These are phyloP conservation scores for Heterocephalus glaber DNA, from an alignment of 2,113 vertebrate genomes.

Conservation along the genomic window DNA sequence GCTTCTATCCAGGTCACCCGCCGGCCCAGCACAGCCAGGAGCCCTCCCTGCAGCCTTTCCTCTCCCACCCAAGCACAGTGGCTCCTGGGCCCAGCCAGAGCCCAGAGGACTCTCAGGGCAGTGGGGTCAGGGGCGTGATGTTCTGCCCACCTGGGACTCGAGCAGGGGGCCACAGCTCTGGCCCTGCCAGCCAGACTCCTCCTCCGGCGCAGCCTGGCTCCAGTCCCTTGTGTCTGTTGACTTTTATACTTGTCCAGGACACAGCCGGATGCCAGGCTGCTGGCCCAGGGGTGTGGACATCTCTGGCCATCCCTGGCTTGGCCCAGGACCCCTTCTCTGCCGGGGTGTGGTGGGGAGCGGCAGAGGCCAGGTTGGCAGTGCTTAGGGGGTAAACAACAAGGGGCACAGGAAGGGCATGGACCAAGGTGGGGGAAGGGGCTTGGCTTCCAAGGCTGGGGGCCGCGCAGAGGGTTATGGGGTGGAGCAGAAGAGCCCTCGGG, in stretches of 20 bases:
- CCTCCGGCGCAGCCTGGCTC: neutral
- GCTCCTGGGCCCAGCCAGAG: neutral
- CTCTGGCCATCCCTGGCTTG: conserved; percentile 54
- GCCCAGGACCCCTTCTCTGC: conserved; percentile 39
- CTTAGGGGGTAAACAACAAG: conserved; percentile 1
- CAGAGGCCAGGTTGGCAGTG: conserved; percentile 9
- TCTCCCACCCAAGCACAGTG: neutral
- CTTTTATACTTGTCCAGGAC: conserved; percentile 50
- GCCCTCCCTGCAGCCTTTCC: conserved; percentile 46
- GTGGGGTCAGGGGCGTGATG: neutral
- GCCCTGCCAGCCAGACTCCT: neutral
- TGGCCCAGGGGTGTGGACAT: conserved; percentile 30
- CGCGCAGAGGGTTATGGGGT: neutral
- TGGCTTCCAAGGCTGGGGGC: neutral
- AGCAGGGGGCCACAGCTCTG: neutral
- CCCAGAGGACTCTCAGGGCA: conserved; percentile 6
- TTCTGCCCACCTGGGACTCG: neutral
- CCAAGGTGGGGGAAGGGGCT: neutral
- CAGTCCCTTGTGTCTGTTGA: conserved; percentile 59
- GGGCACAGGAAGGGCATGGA: neutral
- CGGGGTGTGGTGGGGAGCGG: neutral
- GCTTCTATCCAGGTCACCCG: conserved; percentile 46
- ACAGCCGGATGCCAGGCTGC: conserved; percentile 11
- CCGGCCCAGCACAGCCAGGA: conserved; percentile 28
- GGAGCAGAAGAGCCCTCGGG: neutral